A percentile compares a stretch with the other conserved stretches of the same genome.
phyloP scores from a whole-genome alignment of 2,888 invertebrate genomes.

The Halictus ligatus region DNA sequence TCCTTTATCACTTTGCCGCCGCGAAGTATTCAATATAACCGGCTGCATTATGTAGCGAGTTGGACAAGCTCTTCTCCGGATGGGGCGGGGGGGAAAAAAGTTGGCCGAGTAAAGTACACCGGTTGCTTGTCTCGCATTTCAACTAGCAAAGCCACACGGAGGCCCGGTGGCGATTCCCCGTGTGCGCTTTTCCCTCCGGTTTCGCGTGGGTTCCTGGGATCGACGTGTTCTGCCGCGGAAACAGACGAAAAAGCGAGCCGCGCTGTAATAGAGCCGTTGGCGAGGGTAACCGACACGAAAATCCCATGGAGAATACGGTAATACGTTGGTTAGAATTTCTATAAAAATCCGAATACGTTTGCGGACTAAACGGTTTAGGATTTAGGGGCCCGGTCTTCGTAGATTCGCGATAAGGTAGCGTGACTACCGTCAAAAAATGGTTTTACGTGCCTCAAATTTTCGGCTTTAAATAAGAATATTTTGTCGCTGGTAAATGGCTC shows the following conservation, averaged over 20 bases:
- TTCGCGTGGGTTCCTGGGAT: not conserved
- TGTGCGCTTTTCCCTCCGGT: not conserved
- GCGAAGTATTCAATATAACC: slow-evolving; percentile 80
- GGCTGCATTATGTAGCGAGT: slow-evolving; percentile 80
- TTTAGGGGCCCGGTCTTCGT: no score
- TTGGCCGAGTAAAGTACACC: slow-evolving; percentile 62
- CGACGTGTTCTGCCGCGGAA: not conserved
- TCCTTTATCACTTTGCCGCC: slow-evolving; percentile 79
- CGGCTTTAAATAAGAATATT: no score
- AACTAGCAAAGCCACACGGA: slow-evolving; percentile 46
- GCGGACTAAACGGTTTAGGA: not conserved
- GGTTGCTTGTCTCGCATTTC: slow-evolving; percentile 62
- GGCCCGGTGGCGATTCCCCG: not conserved
- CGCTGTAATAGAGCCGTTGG: not conserved
- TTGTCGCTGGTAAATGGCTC: no score
- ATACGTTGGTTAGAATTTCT: not conserved
- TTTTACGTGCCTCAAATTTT: no score
- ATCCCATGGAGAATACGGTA: not conserved
- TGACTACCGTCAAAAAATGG: no score
- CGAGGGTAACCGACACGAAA: not conserved
- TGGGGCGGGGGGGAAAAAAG: slow-evolving; percentile 44
- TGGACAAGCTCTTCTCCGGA: slow-evolving; percentile 41
- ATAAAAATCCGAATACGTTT: not conserved
- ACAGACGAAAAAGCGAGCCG: not conserved
- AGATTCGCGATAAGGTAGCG: no score